Base-by-base conservation (phyloP, 2,888 invertebrate genomes). In the Lochmaea crataegi region DNA sequence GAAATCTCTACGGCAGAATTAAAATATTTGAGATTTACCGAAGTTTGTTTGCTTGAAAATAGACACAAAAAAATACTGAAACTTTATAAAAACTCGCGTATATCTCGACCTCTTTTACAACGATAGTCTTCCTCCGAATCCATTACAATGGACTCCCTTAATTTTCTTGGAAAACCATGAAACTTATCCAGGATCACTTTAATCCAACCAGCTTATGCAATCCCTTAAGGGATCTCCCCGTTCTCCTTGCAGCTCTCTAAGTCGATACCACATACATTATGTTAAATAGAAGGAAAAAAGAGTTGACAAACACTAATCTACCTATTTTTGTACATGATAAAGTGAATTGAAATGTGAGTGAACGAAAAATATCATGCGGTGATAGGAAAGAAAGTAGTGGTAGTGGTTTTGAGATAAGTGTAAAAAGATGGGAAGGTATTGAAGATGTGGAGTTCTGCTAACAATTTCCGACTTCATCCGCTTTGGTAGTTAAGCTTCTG, bases 161-260 rank as follows among this genome's bases (percentile, higher is more conserved):
- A 58, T 32, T 58, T 58, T 26, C 58, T 12, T 11, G 7, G 58
- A 26, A 5, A 26, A 22, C 22, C 58, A 11, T 11, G 26, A 58
- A 38, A 58, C 32, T 26, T 58, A 22, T 26, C n/a, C 14, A 22
- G 22, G 26, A 58, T 58, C 12, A 26, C 58, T 58, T 22, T 26
- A 58, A 58, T 58, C 58, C 58, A 6, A 12, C 26, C 32, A 22
- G 38, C 32, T 58, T 58, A 38, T 58, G 58, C 32, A 58, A 58
- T 32, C 26, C 58, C 58, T 26, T n/a, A 12, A 14, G 32, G 14
- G 38, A 58, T 16, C 4, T 26, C 26, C 38, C 26, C 32, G 4
- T 58, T 58, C 14, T 32, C 32, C 58, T 58, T 6, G 58, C 58
- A 12, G 14, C 16, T 26, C 10, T 12, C 26, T 58, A 14, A 58